Percentiles rank a stretch among this genome's conserved stretches.
phyloP scores from a whole-genome alignment of 2,888 invertebrate genomes.

The Nyleta sp. region DNA sequence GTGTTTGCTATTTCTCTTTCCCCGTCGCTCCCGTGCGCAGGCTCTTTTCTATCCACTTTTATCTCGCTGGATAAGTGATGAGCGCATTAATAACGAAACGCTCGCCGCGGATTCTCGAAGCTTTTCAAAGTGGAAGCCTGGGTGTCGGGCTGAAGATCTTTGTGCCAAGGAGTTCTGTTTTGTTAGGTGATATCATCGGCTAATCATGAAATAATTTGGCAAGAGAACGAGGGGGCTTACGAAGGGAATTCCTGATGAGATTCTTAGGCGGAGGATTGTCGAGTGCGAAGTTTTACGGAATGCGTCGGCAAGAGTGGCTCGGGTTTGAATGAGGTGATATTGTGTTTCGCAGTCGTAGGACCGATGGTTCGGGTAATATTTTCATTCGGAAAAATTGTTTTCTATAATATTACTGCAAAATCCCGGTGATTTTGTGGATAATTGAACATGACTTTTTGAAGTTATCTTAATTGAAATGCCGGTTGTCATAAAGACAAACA shows the following conservation, averaged over 20 bases:
- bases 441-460: too few relatives aligned
- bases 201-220: slow-evolving; percentile 31
- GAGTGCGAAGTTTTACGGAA: slow-evolving; percentile 18
- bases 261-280: slow-evolving; percentile 9
- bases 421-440: too few relatives aligned
- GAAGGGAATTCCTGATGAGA: slow-evolving; percentile 17
- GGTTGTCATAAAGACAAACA: too few relatives aligned
- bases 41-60: slow-evolving; percentile 36
- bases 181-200: slow-evolving; percentile 22
- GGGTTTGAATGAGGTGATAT: neutral
- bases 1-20: slow-evolving; percentile 41
- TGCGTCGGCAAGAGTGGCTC: neutral
- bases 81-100: slow-evolving; percentile 53
- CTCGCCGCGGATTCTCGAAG: slow-evolving; percentile 21
- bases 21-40: slow-evolving; percentile 25
- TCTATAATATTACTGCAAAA: too few relatives aligned
- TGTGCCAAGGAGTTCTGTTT: slow-evolving; percentile 17
- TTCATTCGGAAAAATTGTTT: neutral
- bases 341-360: neutral
- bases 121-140: slow-evolving; percentile 9
- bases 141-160: slow-evolving; percentile 12
- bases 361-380: too few relatives aligned
- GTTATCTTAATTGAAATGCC: too few relatives aligned
- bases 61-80: slow-evolving; percentile 48
- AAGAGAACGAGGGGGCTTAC: slow-evolving; percentile 4